Base-by-base conservation (phyloP, 2,888 invertebrate genomes). In the Nowickia ferox region DNA sequence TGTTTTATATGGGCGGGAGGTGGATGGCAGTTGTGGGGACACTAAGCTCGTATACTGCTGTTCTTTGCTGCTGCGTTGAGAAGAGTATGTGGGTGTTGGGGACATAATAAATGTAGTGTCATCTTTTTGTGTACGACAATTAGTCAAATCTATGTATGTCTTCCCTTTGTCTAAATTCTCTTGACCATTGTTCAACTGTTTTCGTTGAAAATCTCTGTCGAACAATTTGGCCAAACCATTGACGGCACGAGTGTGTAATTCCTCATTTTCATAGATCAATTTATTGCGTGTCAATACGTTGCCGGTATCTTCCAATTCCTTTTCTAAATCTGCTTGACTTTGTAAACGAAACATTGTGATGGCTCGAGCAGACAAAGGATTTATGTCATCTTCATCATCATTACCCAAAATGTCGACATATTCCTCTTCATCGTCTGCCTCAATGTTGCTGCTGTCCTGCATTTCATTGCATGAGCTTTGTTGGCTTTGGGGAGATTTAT, bases 201-300 rank as follows among this genome's bases (percentile, higher is more conserved):
- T 30, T 0, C 40, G 51, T 89, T 8, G 93, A 79, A 92, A 92
- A 80, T 90, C 91, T 68, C 90, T 89, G 46, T 92, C 91, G 72
- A 93, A 92, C 72, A 92, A 90, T 87, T 91, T 92, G 85, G 90
- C 92, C 87, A 91, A 90, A 72, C 93, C 94, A 90, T 92, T 92
- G 89, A 92, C 88, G 15, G 91, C 93, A 90, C 91, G 90, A 84
- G 90, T 90, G 88, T 93, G 93, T 69, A 92, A 87, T 84, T 91
- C 90, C 84, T 90, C 90, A 88, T 93, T 91, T 48, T 92, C 92
- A 79, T 93, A 93, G 84, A 91, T 87, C 65, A 91, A 87, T 75
- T 92, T 92, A 74, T 92, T 90, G 74, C 93, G 90, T 48, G 91
- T 91, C 72, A 93, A 88, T 0, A 90, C 91, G 46, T 89, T 89